phyloP scores from a whole-genome alignment of 2,113 vertebrate species.

The Periophthalmus modestus region DNA sequence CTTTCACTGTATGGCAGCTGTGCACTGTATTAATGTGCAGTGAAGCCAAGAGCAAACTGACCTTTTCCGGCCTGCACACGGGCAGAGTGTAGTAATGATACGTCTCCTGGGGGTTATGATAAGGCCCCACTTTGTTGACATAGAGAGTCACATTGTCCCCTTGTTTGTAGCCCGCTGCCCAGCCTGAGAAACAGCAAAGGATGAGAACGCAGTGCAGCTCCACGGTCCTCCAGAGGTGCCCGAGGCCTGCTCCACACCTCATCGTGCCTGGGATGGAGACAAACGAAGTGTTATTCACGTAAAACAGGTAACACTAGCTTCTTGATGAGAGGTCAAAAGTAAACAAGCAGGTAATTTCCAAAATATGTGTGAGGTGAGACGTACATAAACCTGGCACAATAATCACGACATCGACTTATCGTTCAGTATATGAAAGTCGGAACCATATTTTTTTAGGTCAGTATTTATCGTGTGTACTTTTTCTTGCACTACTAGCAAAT shows the following conservation, averaged over 20 bases:
- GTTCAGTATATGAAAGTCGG: no score
- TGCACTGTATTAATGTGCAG: background rate
- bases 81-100: constrained; percentile 92
- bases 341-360: no score
- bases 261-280: constrained; percentile 52
- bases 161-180: constrained; percentile 75
- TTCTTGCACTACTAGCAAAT: no score
- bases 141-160: constrained; percentile 86
- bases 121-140: constrained; percentile 94
- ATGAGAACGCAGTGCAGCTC: constrained; percentile 65
- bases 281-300: constrained; percentile 18
- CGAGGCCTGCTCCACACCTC: constrained; percentile 44
- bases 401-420: no score
- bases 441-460: no score
- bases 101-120: constrained; percentile 93
- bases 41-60: constrained; percentile 56
- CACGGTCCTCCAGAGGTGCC: constrained; percentile 48
- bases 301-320: background rate
- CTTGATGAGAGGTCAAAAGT: background rate
- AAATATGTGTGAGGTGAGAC: no score
- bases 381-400: no score
- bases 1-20: background rate
- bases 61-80: constrained; percentile 87
- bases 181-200: constrained; percentile 68
- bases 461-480: no score